Conservation (phyloP, 1,140 invertebrate species). For the Leptopilina clavipes region DNA sequence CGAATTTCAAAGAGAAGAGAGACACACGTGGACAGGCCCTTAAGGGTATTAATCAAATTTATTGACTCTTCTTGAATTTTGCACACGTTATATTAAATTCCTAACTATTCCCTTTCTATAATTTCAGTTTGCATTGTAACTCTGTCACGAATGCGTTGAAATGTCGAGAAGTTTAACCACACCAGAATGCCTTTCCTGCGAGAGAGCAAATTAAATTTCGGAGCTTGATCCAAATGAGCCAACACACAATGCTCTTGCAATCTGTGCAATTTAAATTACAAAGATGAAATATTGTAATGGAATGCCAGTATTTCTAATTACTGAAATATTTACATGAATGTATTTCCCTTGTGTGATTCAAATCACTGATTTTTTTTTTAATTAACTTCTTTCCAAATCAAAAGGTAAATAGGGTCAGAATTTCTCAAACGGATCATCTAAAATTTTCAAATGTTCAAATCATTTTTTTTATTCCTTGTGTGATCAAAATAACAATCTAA, state of each 20-base stretch:
- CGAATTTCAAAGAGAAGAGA: no score
- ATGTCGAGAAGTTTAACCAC: conserved; percentile 1
- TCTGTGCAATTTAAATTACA: conserved; percentile 10
- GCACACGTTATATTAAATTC: neutral
- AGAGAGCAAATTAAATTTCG: conserved; percentile 16
- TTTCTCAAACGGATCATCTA: no score
- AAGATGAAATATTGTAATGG: neutral
- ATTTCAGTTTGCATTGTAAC: neutral
- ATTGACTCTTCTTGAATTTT: neutral
- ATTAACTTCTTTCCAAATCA: no score
- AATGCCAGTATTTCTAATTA: neutral
- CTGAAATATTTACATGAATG: neutral
- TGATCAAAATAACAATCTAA: no score
- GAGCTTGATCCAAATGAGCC: neutral
- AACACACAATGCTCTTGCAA: neutral
- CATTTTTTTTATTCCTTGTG: no score
- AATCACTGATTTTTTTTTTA: no score
- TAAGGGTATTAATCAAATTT: neutral
- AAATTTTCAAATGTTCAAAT: no score
- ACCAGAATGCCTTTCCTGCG: neutral
- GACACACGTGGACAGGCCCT: neutral
- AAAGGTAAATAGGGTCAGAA: no score
- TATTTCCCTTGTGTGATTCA: neutral
- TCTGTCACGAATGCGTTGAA: neutral
- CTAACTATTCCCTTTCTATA: neutral